phyloP scores from a whole-genome alignment of 2,888 invertebrate species.

The Rosalia funebris region DNA sequence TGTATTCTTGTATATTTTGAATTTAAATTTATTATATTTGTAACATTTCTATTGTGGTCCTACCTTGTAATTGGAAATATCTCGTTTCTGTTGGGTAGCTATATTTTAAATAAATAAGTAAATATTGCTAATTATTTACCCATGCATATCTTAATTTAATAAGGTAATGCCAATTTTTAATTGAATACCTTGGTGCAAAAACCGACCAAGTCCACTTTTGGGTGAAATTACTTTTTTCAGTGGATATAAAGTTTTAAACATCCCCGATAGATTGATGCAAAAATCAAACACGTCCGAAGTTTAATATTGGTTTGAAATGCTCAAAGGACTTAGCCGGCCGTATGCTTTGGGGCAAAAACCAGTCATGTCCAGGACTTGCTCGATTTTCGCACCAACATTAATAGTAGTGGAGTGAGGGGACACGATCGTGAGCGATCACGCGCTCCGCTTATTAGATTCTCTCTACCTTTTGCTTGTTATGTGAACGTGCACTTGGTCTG shows the following conservation, averaged over 20 bases:
- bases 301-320: constrained; percentile 15
- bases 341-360: constrained; percentile 21
- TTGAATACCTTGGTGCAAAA: constrained; percentile 32
- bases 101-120: too few species aligned
- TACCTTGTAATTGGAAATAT: too few species aligned
- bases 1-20: too few species aligned
- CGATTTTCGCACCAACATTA: constrained; percentile 21
- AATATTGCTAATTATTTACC: too few species aligned
- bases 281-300: constrained; percentile 13
- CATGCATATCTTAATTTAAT: too few species aligned
- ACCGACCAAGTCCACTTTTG: constrained; percentile 24
- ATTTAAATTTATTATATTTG: too few species aligned
- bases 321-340: constrained; percentile 15
- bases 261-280: constrained; percentile 23
- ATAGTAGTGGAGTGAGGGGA: constrained; percentile 15
- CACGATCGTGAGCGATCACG: constrained; percentile 7
- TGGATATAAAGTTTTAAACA: constrained; percentile 25
- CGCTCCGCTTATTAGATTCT: constrained; percentile 11
- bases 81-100: too few species aligned
- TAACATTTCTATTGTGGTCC: too few species aligned
- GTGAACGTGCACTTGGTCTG: background rate
- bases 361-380: constrained; percentile 29
- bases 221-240: constrained; percentile 21
- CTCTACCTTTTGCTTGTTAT: background rate
- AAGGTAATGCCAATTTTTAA: too few species aligned